Evolutionary conservation across 2,113 vertebrate species (phyloP), one percentile per base, ranked within the genome.

Genomic region (Mesocricetus auratus): DNA sequence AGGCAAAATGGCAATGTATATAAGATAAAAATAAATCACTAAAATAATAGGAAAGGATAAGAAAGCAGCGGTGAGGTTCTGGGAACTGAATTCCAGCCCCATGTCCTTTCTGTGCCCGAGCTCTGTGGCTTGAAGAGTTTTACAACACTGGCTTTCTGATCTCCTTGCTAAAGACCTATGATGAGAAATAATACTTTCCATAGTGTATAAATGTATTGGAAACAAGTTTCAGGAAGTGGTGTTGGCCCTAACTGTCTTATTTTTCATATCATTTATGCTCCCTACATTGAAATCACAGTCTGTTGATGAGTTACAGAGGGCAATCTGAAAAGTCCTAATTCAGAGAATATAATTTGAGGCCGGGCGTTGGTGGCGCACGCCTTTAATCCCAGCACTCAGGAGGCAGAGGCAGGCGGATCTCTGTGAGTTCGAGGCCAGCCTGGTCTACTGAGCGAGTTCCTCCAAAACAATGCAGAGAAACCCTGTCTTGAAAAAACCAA

Each of bases 251-350:
- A 82, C 6, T 68, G 6, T 77, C 79, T 85, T 88, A 53, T 39
- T 94, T 69, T 95, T 86, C 74, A 62, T 73, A 62, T 73, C 69
- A 39, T 85, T 94, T 90, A 60, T 93, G 45, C 75, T 62, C 11
- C 69, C 58, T 94, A 90, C 91, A 69, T 90, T 93, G 42, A 94
- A 94, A 92, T 91, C 60, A 68, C 78, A 53, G 62, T 17, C 36
- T 60, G 53, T 62, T 91, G 85, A 66, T 90, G 22, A 71, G 7
- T 91, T 94, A 62, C 29, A 90, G 53, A 83, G 81, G 89, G 42
- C 81, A 87, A 31, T 89, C 79, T 91, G 81, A 79, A 94, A 96
- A 89, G 66, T 64, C 42, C 29, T 50, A 22, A 91, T 26, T 91
- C 94, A 91, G 78, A 93, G 12, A 19, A 31, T 74, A n/a, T n/a